phyloP scores from a whole-genome alignment of 2,888 invertebrate genomes.

The Tanypteryx hageni region DNA sequence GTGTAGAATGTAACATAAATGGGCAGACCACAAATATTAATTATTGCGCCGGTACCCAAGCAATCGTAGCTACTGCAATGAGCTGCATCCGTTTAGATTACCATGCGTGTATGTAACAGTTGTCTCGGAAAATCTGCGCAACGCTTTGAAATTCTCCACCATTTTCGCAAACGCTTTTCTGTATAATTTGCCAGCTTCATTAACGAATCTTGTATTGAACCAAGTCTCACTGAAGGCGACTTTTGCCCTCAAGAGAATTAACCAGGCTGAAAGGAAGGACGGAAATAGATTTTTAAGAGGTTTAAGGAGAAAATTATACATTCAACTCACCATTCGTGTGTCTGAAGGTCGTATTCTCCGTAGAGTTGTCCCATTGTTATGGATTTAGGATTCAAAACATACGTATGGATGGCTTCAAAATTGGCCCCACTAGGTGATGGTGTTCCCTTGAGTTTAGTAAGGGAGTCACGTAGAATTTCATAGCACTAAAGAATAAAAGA shows the following conservation, averaged over 20 bases:
- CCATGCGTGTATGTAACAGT: too few relatives aligned
- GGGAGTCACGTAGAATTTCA: constrained; percentile 81
- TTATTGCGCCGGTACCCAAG: too few relatives aligned
- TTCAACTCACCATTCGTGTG: constrained; percentile 84
- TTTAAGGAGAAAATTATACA: background rate
- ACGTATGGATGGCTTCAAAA: constrained; percentile 81
- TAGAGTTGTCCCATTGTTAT: constrained; percentile 92
- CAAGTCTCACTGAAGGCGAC: background rate
- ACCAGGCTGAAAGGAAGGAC: background rate
- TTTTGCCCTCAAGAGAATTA: background rate
- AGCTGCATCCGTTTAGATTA: too few relatives aligned
- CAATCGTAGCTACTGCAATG: too few relatives aligned
- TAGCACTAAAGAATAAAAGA: constrained; percentile 78
- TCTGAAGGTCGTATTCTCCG: constrained; percentile 87
- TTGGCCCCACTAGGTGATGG: constrained; percentile 83
- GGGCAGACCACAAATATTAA: too few relatives aligned
- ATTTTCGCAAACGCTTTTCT: too few relatives aligned
- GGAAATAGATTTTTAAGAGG: background rate
- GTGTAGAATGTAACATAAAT: too few relatives aligned
- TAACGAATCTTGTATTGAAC: too few relatives aligned
- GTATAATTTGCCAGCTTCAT: too few relatives aligned
- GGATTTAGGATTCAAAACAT: constrained; percentile 87
- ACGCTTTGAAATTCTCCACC: too few relatives aligned
- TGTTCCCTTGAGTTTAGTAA: constrained; percentile 82
- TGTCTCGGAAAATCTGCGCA: too few relatives aligned